A percentile compares a stretch with the other conserved stretches of the same genome.
Evolutionary conservation across 2,888 invertebrate genomes (phyloP).

Genomic region (Nephrocerus scutellatus): DNA sequence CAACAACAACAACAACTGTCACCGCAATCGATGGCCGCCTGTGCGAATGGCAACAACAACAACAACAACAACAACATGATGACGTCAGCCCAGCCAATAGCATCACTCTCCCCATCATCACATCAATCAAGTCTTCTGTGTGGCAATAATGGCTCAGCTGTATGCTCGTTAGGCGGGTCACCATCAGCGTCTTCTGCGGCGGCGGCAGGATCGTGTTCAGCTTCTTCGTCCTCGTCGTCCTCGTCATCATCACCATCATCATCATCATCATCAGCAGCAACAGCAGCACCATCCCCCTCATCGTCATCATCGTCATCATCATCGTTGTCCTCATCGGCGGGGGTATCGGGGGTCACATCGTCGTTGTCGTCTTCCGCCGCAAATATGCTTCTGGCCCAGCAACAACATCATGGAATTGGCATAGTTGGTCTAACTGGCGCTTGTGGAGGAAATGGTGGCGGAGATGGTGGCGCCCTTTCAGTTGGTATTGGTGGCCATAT

Average conservation of each 20-base stretch:
- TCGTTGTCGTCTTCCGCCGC: slow-evolving; percentile 20
- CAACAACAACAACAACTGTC: slow-evolving; percentile 18
- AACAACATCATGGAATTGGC: no score
- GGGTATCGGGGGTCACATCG: slow-evolving; percentile 16
- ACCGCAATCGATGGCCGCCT: slow-evolving; percentile 15
- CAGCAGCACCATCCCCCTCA: no score
- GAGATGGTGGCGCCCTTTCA: slow-evolving; percentile 8
- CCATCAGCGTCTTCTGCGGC: neutral
- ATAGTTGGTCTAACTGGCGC: slow-evolving; percentile 1
- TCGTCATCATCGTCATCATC: slow-evolving; percentile 16
- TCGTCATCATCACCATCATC: slow-evolving; percentile 9
- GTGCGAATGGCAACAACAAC: slow-evolving; percentile 18
- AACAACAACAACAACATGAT: no score
- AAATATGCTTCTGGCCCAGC: no score
- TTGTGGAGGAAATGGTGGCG: slow-evolving; percentile 7
- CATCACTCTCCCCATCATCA: no score
- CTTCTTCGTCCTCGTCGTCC: slow-evolving; percentile 11
- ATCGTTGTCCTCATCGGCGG: slow-evolving; percentile 15
- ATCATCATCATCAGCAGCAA: no score
- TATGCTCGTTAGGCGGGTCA: neutral
- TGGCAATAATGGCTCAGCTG: no score
- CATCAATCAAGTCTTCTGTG: no score
- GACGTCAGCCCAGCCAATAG: no score
- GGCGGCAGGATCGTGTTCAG: neutral
- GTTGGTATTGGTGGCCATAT: neutral